Conservation (phyloP, 2,113 vertebrate species). For the Canis aureus region DNA sequence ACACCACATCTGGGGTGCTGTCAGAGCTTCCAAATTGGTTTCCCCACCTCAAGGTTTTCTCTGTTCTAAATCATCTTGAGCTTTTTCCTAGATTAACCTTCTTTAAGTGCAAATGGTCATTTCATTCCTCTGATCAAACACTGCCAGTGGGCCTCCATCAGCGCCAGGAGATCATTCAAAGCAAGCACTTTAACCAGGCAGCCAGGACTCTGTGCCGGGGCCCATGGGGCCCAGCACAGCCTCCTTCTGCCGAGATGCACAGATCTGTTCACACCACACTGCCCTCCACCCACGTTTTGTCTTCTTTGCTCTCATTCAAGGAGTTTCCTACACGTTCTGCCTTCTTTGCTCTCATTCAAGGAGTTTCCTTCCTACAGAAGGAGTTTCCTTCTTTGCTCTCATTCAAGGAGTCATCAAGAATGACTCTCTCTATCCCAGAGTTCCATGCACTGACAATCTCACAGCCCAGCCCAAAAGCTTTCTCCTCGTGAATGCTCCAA, state of each 20-base stretch:
- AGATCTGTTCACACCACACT: accelerated
- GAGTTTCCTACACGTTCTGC: neutral
- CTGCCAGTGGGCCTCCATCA: neutral
- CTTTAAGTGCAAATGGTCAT: neutral
- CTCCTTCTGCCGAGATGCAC: neutral
- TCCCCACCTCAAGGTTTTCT: neutral
- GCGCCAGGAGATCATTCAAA: neutral
- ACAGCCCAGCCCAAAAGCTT: neutral
- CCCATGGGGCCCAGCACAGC: neutral
- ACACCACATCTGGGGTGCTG: neutral
- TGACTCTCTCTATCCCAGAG: neutral
- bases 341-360: neutral
- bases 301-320: neutral
- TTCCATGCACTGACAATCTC: neutral
- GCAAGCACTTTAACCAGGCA: accelerated
- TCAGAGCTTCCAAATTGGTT: neutral
- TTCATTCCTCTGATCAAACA: neutral
- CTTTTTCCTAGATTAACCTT: neutral
- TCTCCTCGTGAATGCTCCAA: neutral
- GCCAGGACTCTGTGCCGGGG: too few relatives aligned
- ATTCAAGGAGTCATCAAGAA: neutral
- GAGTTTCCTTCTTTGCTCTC: neutral
- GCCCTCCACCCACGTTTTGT: neutral
- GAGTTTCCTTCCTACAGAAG: neutral
- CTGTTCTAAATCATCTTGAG: neutral